These are phyloP conservation scores for Rhinolophus sinicus DNA, from an alignment of 2,113 vertebrate genomes.

Conservation along the genomic window DNA sequence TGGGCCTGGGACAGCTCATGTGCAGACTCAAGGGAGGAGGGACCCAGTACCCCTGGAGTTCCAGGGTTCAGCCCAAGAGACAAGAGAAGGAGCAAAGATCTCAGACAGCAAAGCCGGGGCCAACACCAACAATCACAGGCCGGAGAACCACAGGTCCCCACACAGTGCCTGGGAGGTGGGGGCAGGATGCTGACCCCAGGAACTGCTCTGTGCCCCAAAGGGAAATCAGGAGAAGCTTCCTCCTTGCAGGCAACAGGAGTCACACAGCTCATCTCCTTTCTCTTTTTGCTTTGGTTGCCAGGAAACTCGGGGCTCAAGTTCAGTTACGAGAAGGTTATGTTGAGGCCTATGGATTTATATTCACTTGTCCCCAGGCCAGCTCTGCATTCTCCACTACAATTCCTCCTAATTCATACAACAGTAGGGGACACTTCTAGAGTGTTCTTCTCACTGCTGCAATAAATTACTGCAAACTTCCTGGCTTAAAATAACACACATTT, in stretches of 20 bases:
- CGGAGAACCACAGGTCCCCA: not conserved
- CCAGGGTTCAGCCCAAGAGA: not conserved
- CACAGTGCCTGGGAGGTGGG: accelerated
- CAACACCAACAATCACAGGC: not conserved
- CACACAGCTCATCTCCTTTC: not conserved
- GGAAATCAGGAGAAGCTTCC: not conserved
- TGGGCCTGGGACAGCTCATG: not conserved
- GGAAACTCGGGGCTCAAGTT: not conserved
- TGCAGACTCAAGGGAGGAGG: not conserved
- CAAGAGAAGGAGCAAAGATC: not conserved
- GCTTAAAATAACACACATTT: not conserved
- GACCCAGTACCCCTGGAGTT: not conserved
- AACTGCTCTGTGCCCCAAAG: not conserved
- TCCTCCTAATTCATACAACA: not conserved
- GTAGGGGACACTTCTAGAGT: not conserved
- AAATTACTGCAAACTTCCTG: not conserved
- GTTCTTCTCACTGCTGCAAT: too few species aligned
- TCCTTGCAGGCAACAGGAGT: not conserved
- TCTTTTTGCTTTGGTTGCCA: not conserved
- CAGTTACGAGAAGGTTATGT: too few species aligned
- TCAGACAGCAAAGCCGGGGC: not conserved
- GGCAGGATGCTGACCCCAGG: too few species aligned
- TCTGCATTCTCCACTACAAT: too few species aligned
- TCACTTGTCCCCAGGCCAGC: not conserved
- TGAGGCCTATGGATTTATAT: not conserved